Base-by-base conservation (phyloP, 2,888 invertebrate genomes). In the Hydropsyche betteni region DNA sequence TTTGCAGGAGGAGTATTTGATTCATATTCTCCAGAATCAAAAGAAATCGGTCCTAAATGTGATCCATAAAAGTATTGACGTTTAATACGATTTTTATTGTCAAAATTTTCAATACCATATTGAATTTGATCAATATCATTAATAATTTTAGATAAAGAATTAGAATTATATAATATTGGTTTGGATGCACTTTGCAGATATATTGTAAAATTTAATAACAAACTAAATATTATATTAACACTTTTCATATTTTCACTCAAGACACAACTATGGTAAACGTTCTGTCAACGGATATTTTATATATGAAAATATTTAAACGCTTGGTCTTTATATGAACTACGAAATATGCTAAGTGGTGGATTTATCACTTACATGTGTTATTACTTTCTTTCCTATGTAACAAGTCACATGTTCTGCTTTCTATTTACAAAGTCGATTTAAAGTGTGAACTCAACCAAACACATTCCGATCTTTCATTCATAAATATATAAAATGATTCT, bases 1-100 rank as follows among this genome's bases (percentile, higher is more conserved):
- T 55, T 44, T 12, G 77, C 74, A 5, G 76, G 75, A 0, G 79
- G 76, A 14, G 75, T 74, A 33, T 77, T 70, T 2, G 74, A 78
- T 69, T 77, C 76, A 52, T 77, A 73, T 44, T 76, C 76, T 33
- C 58, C 64, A 0, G 79, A 73, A 68, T 76, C 74, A 24, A 52
- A 36, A 36, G 74, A 73, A 10, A 72, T n/a, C 7, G 51, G 73
- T 51, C 74, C 75, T 12, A 74, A 50, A 16, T 69, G 6, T 51
- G 71, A 64, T 8, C 61, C 61, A 51, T 72, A 50, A 6, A 70
- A 53, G n/a, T 58, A 51, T 8, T 61, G n/a, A 38, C 53, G 51
- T 73, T 51, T 73, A 2, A 4, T 10, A 38, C 38, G 61, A 34
- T 16, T 73, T n/a, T 73, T 73, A 2, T 14, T 33, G 4, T 12